phyloP scores from a whole-genome alignment of 2,113 vertebrate species.

The Xenus cinereus region DNA sequence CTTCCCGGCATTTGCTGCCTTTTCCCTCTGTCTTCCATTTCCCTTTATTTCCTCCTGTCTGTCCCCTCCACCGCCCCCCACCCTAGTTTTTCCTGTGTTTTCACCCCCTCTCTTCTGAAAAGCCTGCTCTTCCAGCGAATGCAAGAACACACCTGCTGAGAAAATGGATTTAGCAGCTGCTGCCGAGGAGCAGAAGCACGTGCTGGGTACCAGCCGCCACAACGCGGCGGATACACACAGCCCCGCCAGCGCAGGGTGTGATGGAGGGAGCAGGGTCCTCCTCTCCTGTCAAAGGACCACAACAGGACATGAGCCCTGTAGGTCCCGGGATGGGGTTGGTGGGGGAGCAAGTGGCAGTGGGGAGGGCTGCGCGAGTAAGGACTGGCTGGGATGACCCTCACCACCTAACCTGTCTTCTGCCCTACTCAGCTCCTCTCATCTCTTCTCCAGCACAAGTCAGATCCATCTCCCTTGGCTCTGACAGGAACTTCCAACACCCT shows the following conservation, averaged over 20 bases:
- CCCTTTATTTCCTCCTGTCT: neutral
- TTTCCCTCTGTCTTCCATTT: neutral
- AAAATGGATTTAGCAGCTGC: conserved; percentile 9
- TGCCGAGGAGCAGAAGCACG: neutral
- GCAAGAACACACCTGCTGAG: conserved; percentile 14
- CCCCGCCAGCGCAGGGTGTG: accelerated
- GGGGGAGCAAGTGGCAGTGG: neutral
- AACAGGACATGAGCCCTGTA: neutral
- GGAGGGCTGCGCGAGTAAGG: neutral
- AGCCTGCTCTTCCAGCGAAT: neutral
- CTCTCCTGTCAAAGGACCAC: neutral
- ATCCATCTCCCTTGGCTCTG: neutral
- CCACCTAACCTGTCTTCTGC: neutral
- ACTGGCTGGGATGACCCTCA: neutral
- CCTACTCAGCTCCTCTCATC: neutral
- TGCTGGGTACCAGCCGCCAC: neutral
- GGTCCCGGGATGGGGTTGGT: neutral
- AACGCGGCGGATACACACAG: accelerated
- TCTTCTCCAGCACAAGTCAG: neutral
- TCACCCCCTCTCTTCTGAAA: neutral
- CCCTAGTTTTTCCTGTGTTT: neutral
- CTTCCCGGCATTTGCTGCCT: neutral
- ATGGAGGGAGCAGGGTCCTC: neutral
- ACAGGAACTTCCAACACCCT: neutral
- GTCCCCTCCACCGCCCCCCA: neutral